Evolutionary conservation across 2,797 vertebrate genomes (phyloP).

Genomic region (Pygocentrus nattereri): DNA sequence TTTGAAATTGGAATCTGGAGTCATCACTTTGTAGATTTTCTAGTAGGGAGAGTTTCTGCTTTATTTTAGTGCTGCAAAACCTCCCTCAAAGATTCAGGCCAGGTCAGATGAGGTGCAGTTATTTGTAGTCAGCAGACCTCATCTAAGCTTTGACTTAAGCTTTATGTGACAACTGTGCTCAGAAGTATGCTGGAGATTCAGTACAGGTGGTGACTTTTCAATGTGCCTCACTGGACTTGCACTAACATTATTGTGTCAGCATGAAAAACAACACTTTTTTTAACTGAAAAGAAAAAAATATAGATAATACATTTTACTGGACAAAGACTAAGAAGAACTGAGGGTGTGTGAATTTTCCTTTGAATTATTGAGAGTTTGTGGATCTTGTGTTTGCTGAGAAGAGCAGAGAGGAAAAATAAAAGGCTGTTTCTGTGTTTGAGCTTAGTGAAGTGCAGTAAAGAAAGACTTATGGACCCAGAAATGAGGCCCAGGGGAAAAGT

Average conservation of each 20-base stretch:
- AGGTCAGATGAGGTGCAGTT: neutral
- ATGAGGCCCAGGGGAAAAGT: constrained; percentile 39
- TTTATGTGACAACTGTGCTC: constrained; percentile 21
- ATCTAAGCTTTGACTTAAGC: constrained; percentile 34
- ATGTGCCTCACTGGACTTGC: neutral
- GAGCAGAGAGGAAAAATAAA: constrained; percentile 13
- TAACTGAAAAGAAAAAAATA: constrained; percentile 33
- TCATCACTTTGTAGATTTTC: no score
- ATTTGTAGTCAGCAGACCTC: constrained; percentile 37
- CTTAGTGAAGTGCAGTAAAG: constrained; percentile 41
- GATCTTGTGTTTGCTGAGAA: constrained; percentile 18
- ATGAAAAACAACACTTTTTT: constrained; percentile 43
- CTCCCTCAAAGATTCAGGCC: neutral
- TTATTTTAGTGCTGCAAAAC: no score
- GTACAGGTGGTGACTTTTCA: constrained; percentile 18
- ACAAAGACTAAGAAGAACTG: constrained; percentile 44
- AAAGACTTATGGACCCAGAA: constrained; percentile 42
- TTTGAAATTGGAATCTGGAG: no score
- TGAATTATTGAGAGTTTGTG: constrained; percentile 53
- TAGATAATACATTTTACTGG: constrained; percentile 15
- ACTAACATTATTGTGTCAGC: constrained; percentile 35
- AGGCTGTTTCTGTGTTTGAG: constrained; percentile 36
- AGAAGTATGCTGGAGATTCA: constrained; percentile 19
- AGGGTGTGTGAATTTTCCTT: constrained; percentile 53
- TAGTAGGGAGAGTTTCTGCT: no score